phyloP scores from a whole-genome alignment of 2,888 invertebrate species.

The Aelia acuminata region DNA sequence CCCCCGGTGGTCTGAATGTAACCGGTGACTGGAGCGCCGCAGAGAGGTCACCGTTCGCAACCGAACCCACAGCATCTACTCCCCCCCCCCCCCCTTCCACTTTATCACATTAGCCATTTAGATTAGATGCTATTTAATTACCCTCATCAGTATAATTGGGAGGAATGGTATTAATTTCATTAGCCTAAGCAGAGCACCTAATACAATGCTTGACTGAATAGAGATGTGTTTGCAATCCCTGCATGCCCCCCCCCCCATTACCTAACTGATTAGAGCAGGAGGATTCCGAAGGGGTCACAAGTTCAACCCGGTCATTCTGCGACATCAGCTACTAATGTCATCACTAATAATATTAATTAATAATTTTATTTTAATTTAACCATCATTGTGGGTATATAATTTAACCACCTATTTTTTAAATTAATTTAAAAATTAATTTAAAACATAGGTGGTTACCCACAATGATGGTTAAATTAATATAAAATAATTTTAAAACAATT shows the following conservation, averaged over 20 bases:
- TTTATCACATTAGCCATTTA: slow-evolving; percentile 39
- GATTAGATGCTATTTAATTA: slow-evolving; percentile 32
- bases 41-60: neutral
- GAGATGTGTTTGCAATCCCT: neutral
- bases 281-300: neutral
- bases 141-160: slow-evolving; percentile 33
- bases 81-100: neutral
- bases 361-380: no score
- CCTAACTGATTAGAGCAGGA: neutral
- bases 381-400: no score
- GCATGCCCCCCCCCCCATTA: no score
- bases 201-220: neutral
- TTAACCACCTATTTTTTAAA: no score
- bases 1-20: neutral
- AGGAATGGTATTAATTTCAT: slow-evolving; percentile 11
- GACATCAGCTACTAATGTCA: no score
- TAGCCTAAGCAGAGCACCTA: neutral
- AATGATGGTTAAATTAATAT: no score
- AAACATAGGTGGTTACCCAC: no score
- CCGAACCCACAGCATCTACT: neutral
- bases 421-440: no score
- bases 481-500: no score
- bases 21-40: neutral
- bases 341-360: no score
- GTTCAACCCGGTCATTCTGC: neutral